These are phyloP conservation scores for Plagiodera versicolora DNA, from an alignment of 2,888 invertebrate species.

Conservation along the genomic window DNA sequence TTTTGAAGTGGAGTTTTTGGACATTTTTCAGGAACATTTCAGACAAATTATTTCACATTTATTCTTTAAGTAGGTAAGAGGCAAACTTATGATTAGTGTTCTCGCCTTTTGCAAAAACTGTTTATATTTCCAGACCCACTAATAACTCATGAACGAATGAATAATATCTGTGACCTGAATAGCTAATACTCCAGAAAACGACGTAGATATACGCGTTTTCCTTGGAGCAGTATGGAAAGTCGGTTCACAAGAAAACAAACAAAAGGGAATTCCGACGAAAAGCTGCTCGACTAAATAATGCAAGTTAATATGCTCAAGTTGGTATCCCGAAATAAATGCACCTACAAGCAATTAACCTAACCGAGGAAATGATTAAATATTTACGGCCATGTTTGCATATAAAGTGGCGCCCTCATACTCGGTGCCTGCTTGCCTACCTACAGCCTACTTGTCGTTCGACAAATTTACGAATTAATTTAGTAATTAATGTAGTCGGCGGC, in stretches of 20 bases:
- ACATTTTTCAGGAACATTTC: no score
- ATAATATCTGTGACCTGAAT: not conserved
- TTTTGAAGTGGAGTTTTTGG: no score
- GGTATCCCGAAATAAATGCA: slow-evolving; percentile 29
- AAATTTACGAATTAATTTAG: slow-evolving; percentile 37
- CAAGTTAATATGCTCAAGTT: slow-evolving; percentile 27
- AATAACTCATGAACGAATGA: not conserved
- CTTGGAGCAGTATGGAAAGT: slow-evolving; percentile 1
- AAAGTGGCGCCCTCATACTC: slow-evolving; percentile 34
- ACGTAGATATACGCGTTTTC: not conserved
- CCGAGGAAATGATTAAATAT: slow-evolving; percentile 43
- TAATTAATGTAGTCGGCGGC: slow-evolving; percentile 34
- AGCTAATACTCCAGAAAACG: not conserved
- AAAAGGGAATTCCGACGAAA: slow-evolving; percentile 14
- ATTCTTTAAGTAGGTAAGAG: no score
- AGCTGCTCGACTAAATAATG: slow-evolving; percentile 19
- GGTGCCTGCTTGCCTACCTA: slow-evolving; percentile 10
- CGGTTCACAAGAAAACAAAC: slow-evolving; percentile 14
- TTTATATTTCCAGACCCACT: not conserved
- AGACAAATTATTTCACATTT: no score
- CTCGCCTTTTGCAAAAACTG: no score
- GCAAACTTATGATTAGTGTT: no score
- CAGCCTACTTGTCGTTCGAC: slow-evolving; percentile 15
- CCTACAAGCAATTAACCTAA: slow-evolving; percentile 38
- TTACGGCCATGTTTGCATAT: slow-evolving; percentile 40